Base-by-base conservation (phyloP, 2,797 vertebrate genomes). In the Sebastes miniatus region DNA sequence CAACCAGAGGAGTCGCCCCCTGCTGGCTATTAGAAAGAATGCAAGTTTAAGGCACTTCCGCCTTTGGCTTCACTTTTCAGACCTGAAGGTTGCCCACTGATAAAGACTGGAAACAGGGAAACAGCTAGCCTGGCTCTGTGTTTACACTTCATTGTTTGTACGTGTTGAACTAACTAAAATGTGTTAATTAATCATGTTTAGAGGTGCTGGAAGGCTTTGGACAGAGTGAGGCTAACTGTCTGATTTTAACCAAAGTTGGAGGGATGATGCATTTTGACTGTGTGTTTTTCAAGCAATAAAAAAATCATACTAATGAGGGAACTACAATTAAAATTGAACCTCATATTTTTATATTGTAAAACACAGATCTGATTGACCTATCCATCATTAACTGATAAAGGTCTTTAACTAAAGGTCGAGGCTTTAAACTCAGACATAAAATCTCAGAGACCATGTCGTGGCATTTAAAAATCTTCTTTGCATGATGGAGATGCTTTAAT, bases 381-480 rank as follows among this genome's bases (percentile, higher is more conserved):
- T 62, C 8, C 43, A 63, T 25, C 18, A 56, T 32, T 29, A 12
- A 65, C 52, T 71, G 52, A 74, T 67, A 77, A 39, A 29, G 14
- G 32, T 81, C 32, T 73, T 69, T 31, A 64, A 61, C 24, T 71
- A 69, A 79, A 84, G 66, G 79, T 81, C 12, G 13, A 59, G n/a
- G 56, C 66, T 29, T 75, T 74, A 34, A 76, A 52, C 29, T 76
- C 31, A 69, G 52, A 43, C n/a, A n/a, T 50, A 47, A 61, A 16
- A 54, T 69, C 8, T 69, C 29, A 65, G 36, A 36, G 50, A 34
- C 64, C 29, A 16, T 22, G 50, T 57, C 0, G 10, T 79, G 52
- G 27, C 59, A 76, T 85, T 79, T 81, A 73, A 64, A 56, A 67
- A 25, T 18, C 7, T 16, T 22, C 43, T 82, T 83, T 83, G 58